Evolutionary conservation across 2,888 invertebrate species (phyloP).

Genomic region (Troides oblongomaculatus): DNA sequence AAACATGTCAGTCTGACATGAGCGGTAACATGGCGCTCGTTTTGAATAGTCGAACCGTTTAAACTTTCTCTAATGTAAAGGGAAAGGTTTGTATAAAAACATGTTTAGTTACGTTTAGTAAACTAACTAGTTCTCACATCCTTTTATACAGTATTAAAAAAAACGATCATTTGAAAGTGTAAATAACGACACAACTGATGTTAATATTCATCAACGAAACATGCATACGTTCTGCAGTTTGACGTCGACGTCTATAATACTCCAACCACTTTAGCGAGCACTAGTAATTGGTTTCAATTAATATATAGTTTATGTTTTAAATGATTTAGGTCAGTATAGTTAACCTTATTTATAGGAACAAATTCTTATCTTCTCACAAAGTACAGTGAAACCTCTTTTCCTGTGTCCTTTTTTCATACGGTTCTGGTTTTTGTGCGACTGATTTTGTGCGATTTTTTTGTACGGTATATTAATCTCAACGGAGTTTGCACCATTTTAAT

Average conservation of each 20-base stretch:
- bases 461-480: too few relatives aligned
- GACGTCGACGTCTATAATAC: conserved; percentile 20
- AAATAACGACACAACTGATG: not conserved
- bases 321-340: conserved; percentile 7
- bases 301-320: conserved; percentile 6
- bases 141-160: not conserved
- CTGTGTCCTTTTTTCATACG: too few relatives aligned
- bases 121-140: not conserved
- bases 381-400: not conserved
- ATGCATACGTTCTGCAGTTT: conserved; percentile 5
- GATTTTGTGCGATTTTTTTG: too few relatives aligned
- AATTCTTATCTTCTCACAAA: not conserved
- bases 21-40: not conserved
- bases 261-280: conserved; percentile 6
- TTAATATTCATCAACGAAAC: conserved; percentile 11
- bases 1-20: not conserved
- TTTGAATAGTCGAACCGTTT: not conserved
- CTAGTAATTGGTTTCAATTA: conserved; percentile 12
- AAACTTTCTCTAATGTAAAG: not conserved
- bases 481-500: too few relatives aligned
- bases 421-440: too few relatives aligned
- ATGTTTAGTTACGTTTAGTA: not conserved
- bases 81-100: not conserved
- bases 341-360: not conserved
- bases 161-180: too few relatives aligned